These are phyloP conservation scores for Dysmachus trigonus DNA, from an alignment of 2,888 invertebrate genomes.

Conservation along the genomic window DNA sequence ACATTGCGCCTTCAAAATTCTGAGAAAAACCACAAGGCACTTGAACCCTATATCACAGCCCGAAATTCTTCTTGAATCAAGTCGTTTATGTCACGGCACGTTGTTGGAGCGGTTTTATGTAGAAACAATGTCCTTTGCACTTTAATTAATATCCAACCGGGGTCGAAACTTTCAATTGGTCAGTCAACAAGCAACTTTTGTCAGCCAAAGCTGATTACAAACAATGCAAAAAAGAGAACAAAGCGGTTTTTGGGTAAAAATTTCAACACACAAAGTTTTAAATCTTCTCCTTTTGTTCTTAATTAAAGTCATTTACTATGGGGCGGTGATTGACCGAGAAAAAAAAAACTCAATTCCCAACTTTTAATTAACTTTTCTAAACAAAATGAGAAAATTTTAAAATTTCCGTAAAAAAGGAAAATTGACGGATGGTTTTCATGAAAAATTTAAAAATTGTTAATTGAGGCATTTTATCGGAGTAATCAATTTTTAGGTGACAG, in stretches of 20 bases:
- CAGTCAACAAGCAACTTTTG: not conserved
- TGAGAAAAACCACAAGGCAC: not conserved
- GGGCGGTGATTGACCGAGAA: not conserved
- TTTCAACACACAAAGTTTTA: not conserved
- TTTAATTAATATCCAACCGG: not conserved
- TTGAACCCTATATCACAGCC: not conserved
- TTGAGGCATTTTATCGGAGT: not conserved
- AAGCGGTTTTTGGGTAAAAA: not conserved
- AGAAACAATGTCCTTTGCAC: not conserved
- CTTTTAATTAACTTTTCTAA: not conserved
- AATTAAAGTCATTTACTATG: not conserved
- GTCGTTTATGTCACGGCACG: not conserved
- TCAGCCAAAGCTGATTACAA: not conserved
- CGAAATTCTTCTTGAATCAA: not conserved
- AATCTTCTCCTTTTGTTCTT: not conserved
- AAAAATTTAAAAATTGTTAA: not conserved
- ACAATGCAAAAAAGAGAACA: constrained; percentile 9
- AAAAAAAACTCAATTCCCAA: not conserved
- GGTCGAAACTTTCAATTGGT: not conserved
- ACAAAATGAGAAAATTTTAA: not conserved
- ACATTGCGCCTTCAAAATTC: not conserved
- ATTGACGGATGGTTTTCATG: not conserved
- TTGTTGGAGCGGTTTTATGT: not conserved
- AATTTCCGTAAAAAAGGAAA: not conserved
- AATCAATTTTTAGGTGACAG: not conserved